Evolutionary conservation across 2,888 invertebrate species (phyloP), one percentile per base, ranked within the genome.

Genomic region (Busseola fusca): DNA sequence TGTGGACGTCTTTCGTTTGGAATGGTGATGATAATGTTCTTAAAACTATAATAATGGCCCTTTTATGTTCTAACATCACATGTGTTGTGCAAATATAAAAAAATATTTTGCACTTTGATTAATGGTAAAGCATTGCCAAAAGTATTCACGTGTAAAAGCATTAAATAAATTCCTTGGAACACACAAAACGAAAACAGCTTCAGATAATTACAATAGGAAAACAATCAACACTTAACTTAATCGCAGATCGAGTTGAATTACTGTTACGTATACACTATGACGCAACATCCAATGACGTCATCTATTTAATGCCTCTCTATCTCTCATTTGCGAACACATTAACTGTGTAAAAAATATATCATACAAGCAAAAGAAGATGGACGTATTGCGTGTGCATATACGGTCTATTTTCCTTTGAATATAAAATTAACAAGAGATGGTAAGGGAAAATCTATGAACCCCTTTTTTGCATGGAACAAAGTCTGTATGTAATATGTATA

Each of bases 271-370:
- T 64, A 30, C 30, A 64, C 73, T 70, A 59, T 73, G 74, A 74
- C 66, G 57, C 50, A 70, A 69, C 59, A 60, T 64, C 52, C 57
- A 63, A 79, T 84, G 78, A 78, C 85, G 83, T 71, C 85, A 76
- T 84, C 79, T 76, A 74, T 71, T 80, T 84, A 83, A 84, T 83
- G 70, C 74, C 75, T 72, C 72, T 80, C 78, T 74, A 76, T 84
- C 74, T 80, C 78, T 81, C 85, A 81, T 83, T 83, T 81, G 74
- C 72, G 63, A 79, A 72, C 64, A 81, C 83, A 82, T 82, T 78
- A 82, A 72, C 69, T 54, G 66, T 59, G 60, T 78, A 84, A 83
- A 83, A 82, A 80, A 82, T 74, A 80, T 64, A 74, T 56, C 21
- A 30, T 64, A 34, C 12, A 30, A 21, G 18, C 42, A 42, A 56